phyloP scores from a whole-genome alignment of 2,113 vertebrate species.

The Todiramphus chloris region DNA sequence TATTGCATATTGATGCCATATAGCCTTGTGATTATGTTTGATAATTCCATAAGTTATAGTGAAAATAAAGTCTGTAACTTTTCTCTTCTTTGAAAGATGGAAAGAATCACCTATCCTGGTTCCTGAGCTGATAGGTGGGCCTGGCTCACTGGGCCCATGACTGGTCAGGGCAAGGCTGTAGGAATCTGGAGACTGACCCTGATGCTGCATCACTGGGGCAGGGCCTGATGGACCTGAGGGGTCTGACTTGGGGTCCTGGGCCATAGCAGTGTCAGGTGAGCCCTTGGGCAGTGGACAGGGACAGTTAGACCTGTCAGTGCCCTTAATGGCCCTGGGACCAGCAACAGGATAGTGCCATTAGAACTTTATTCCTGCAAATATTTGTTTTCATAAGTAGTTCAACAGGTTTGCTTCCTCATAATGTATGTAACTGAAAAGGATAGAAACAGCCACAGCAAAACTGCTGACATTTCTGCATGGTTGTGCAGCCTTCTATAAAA shows the following conservation, averaged over 20 bases:
- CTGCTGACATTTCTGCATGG: conserved; percentile 35
- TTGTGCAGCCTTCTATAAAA: conserved; percentile 14
- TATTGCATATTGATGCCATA: not conserved
- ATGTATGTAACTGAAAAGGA: not conserved
- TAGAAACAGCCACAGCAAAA: conserved; percentile 16
- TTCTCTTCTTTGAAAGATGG: not conserved
- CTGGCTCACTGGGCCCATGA: not conserved
- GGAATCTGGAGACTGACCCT: not conserved
- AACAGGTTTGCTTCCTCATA: not conserved
- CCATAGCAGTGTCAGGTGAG: accelerated
- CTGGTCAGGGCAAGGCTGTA: not conserved
- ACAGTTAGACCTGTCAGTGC: accelerated
- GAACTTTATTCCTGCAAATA: not conserved
- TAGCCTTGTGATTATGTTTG: not conserved
- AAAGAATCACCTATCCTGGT: not conserved
- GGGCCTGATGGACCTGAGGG: accelerated
- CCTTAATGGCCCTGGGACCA: not conserved
- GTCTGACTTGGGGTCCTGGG: not conserved
- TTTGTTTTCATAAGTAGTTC: not conserved
- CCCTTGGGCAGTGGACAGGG: accelerated
- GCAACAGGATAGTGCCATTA: accelerated
- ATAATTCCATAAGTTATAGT: not conserved
- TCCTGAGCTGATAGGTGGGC: not conserved
- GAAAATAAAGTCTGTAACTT: not conserved
- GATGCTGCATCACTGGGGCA: not conserved